Evolutionary conservation across 2,888 invertebrate genomes (phyloP).

Genomic region (Lacanobia oleracea): DNA sequence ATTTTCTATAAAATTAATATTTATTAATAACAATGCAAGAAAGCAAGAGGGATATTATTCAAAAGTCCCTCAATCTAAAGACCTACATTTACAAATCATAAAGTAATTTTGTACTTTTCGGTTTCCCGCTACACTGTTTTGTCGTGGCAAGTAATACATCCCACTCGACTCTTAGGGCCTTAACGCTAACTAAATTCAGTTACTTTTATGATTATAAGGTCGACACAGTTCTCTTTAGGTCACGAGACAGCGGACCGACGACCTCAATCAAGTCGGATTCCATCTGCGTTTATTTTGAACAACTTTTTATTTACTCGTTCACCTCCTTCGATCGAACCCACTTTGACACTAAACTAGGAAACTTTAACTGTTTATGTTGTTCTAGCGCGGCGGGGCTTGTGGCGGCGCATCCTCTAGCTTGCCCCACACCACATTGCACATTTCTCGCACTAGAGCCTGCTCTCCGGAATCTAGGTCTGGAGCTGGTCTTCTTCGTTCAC

Average conservation of each 20-base stretch:
- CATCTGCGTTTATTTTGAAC: constrained; percentile 74
- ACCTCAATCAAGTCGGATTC: constrained; percentile 87
- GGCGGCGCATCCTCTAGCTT: constrained; percentile 96
- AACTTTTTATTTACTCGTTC: constrained; percentile 76
- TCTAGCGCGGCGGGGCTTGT: constrained; percentile 85
- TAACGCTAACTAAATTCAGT: constrained; percentile 70
- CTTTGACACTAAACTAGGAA: constrained; percentile 65
- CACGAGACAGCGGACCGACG: constrained; percentile 80
- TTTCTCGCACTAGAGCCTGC: constrained; percentile 97
- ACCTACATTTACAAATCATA: constrained; percentile 59
- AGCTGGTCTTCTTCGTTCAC: constrained; percentile 91
- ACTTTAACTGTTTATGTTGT: constrained; percentile 56
- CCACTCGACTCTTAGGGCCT: constrained; percentile 65
- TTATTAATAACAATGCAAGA: constrained; percentile 40
- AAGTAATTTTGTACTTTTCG: constrained; percentile 83
- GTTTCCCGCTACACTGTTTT: constrained; percentile 65
- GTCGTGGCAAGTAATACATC: constrained; percentile 69
- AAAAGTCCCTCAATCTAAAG: constrained; percentile 50
- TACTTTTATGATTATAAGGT: constrained; percentile 81
- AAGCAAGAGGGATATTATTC: constrained; percentile 50
- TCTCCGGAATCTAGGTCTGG: constrained; percentile 96
- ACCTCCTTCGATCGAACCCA: constrained; percentile 70
- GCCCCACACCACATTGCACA: constrained; percentile 99
- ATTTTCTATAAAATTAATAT: constrained; percentile 53
- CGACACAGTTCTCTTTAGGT: constrained; percentile 84